Evolutionary conservation across 2,113 vertebrate species (phyloP).

Genomic region (Cynopterus brachyotis): DNA sequence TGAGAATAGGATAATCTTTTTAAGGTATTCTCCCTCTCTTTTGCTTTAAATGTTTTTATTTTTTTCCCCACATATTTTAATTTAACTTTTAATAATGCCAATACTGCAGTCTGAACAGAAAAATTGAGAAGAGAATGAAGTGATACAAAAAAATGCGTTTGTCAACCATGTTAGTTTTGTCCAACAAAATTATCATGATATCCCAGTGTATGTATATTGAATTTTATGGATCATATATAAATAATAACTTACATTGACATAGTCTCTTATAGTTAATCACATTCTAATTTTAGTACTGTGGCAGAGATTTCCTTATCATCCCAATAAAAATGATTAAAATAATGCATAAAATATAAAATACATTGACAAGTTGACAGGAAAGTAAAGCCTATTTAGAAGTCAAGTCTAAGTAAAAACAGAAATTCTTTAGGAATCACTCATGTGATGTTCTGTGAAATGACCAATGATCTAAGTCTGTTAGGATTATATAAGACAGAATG

Average conservation of each 20-base stretch:
- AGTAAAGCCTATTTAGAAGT: background rate
- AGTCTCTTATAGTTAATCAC: conserved; percentile 50
- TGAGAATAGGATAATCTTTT: background rate
- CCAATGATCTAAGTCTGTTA: background rate
- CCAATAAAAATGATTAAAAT: background rate
- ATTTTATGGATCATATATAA: conserved; percentile 38
- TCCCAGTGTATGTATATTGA: conserved; percentile 36
- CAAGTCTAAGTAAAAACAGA: background rate
- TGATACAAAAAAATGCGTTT: conserved; percentile 51
- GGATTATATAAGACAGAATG: background rate
- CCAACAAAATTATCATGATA: conserved; percentile 68
- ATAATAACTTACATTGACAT: conserved; percentile 67
- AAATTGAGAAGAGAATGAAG: conserved; percentile 39
- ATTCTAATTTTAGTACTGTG: conserved; percentile 13
- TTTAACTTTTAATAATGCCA: conserved; percentile 49
- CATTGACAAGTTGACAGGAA: background rate
- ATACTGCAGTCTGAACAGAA: conserved; percentile 4
- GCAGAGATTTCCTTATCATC: background rate
- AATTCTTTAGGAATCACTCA: background rate
- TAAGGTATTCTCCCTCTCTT: background rate
- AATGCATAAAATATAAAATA: background rate
- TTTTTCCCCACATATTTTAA: background rate
- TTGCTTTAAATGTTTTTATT: background rate
- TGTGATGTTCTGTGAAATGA: background rate
- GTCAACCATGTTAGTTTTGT: conserved; percentile 59